Percentiles rank a stretch among this genome's conserved stretches.
phyloP scores from a whole-genome alignment of 2,888 invertebrate species.

The Anthrax anthrax region DNA sequence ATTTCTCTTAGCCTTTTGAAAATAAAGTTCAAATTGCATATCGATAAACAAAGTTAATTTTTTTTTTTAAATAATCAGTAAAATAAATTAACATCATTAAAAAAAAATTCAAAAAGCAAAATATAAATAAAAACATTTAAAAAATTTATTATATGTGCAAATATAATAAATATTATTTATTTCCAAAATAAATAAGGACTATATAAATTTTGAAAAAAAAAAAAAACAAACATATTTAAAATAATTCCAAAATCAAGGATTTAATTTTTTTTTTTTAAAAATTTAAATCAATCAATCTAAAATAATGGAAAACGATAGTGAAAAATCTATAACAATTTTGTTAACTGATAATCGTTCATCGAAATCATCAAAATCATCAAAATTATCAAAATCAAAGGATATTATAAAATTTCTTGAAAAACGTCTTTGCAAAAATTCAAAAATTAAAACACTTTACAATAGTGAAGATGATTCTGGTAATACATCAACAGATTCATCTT shows the following conservation, averaged over 20 bases:
- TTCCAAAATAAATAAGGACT: no score
- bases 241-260: no score
- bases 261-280: no score
- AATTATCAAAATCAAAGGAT: neutral
- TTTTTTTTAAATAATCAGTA: no score
- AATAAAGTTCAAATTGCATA: neutral
- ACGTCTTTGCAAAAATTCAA: constrained; percentile 22
- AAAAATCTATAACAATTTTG: constrained; percentile 13
- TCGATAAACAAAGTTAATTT: neutral
- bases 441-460: constrained; percentile 29
- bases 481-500: constrained; percentile 21
- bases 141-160: no score
- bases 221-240: no score
- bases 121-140: no score
- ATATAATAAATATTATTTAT: no score
- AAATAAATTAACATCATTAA: no score
- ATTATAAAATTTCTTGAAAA: neutral
- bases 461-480: constrained; percentile 38
- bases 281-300: no score
- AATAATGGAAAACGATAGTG: neutral
- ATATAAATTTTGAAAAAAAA: no score
- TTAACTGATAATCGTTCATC: constrained; percentile 8
- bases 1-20: neutral
- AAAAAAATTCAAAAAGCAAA: no score
- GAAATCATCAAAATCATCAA: constrained; percentile 12